Conservation (phyloP, 2,113 vertebrate species). For the Pteruthius melanotis region DNA sequence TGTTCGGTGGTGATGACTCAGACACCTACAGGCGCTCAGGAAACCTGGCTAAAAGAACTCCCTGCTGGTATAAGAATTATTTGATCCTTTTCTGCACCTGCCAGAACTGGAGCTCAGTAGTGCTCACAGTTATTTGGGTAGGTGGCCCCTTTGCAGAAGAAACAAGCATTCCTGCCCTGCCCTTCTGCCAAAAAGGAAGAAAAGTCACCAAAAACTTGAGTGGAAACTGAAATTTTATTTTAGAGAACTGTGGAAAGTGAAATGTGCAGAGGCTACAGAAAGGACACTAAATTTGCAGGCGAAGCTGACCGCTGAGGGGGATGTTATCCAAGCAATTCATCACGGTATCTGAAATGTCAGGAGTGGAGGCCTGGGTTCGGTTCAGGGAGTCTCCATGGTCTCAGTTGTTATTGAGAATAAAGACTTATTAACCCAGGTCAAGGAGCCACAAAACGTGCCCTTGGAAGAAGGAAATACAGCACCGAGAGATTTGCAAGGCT, state of each 20-base stretch:
- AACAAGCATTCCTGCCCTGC: background rate
- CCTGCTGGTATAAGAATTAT: background rate
- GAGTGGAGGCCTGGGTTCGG: background rate
- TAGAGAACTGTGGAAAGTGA: background rate
- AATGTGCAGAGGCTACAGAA: background rate
- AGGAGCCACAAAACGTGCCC: slow-evolving; percentile 14
- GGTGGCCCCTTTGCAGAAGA: background rate
- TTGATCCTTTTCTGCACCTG: background rate
- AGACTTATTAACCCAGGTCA: slow-evolving; percentile 56
- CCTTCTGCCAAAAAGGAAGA: background rate
- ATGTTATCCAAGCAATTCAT: slow-evolving; percentile 43
- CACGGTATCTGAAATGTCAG: background rate
- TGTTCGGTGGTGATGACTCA: background rate
- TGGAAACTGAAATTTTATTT: background rate
- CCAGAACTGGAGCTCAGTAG: background rate
- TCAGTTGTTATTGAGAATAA: slow-evolving; percentile 47
- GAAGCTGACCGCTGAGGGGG: background rate
- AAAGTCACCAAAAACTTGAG: background rate
- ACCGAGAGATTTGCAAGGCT: slow-evolving; percentile 21
- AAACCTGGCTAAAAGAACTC: background rate
- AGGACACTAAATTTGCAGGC: background rate
- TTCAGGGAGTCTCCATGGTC: slow-evolving; percentile 17
- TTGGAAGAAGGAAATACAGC: slow-evolving; percentile 11
- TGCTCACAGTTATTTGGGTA: background rate
- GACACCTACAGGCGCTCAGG: background rate